Percentiles rank a stretch among this genome's conserved stretches.
These are phyloP conservation scores for Pristionchus fissidentatus DNA, from an alignment of 2,888 invertebrate genomes.

Conservation along the genomic window DNA sequence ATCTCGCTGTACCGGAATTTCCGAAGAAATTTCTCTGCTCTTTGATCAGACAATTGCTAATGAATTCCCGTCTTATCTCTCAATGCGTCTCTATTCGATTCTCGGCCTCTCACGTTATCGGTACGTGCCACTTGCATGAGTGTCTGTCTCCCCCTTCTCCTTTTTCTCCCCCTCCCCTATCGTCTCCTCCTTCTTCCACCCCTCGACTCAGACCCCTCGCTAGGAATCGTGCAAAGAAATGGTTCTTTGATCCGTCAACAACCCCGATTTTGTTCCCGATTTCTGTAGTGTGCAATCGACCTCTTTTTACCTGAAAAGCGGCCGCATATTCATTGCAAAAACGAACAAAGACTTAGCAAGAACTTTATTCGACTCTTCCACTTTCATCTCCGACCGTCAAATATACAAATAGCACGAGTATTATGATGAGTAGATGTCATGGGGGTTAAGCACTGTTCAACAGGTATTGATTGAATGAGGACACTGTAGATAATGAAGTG, in stretches of 20 bases:
- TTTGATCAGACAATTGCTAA: no score
- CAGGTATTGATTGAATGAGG: not conserved
- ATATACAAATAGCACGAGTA: constrained; percentile 34
- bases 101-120: no score
- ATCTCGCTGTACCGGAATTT: no score
- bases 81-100: no score
- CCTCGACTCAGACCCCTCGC: not conserved
- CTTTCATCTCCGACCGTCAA: constrained; percentile 27
- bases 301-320: no score
- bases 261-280: not conserved
- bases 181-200: not conserved
- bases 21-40: no score
- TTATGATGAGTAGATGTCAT: not conserved
- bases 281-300: no score
- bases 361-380: not conserved
- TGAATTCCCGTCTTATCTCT: no score
- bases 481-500: not conserved
- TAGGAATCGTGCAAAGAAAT: not conserved
- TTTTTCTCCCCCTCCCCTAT: not conserved
- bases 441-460: constrained; percentile 17
- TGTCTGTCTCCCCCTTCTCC: no score
- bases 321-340: no score
- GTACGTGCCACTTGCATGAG: no score
- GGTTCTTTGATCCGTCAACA: constrained; percentile 20
- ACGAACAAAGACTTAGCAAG: constrained; percentile 14